phyloP scores from a whole-genome alignment of 1,140 invertebrate species.

The Batillaria attramentaria region DNA sequence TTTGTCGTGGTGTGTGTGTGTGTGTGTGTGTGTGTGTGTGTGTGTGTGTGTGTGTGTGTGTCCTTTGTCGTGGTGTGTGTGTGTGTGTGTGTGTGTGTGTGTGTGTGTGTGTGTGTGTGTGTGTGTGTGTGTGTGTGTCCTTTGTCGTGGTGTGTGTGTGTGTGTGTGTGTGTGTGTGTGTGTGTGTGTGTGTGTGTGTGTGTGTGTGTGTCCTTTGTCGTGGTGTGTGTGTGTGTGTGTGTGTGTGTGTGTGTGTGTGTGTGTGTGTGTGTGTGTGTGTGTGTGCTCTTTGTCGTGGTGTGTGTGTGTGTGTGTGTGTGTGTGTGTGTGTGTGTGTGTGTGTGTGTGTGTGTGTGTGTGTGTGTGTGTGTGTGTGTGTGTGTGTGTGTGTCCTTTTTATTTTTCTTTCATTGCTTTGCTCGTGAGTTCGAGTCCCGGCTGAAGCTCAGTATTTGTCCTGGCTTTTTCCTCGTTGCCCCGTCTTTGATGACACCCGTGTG shows the following conservation, averaged over 20 bases:
- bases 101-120: not conserved
- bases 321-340: not conserved
- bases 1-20: not conserved
- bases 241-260: not conserved
- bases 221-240: not conserved
- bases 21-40: too few species aligned
- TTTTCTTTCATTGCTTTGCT: too few species aligned
- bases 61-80: not conserved
- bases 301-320: not conserved
- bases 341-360: too few species aligned
- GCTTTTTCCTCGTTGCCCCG: too few species aligned
- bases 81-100: not conserved
- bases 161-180: constrained; percentile 5
- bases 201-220: not conserved
- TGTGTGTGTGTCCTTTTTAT: too few species aligned
- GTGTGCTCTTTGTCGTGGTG: too few species aligned
- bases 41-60: constrained; percentile 5
- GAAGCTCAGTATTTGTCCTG: too few species aligned
- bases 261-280: too few species aligned
- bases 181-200: not conserved
- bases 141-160: not conserved
- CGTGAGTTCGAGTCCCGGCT: too few species aligned
- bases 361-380: too few species aligned
- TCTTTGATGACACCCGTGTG: too few species aligned
- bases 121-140: not conserved